Conservation (phyloP, 2,888 invertebrate species). For the Lasioglossum oenotherae region DNA sequence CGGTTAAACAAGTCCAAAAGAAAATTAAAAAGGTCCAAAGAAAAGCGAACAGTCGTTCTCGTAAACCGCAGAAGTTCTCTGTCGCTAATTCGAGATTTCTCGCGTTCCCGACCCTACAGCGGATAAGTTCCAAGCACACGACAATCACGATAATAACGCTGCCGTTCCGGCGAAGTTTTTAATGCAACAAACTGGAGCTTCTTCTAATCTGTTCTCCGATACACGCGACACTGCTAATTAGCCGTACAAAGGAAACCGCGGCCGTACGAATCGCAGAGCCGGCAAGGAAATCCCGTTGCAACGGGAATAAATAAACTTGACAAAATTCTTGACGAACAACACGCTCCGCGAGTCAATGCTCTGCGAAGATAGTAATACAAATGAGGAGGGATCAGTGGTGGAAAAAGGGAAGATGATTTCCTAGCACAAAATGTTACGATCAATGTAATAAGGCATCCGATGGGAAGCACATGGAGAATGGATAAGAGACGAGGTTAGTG, state of each 20-base stretch:
- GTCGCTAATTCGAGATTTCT: background rate
- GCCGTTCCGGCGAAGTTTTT: background rate
- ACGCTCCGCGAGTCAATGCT: background rate
- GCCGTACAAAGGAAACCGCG: background rate
- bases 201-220: conserved; percentile 1
- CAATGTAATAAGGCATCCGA: conserved; percentile 30
- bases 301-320: background rate
- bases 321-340: background rate
- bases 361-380: background rate
- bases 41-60: background rate
- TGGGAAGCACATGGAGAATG: background rate
- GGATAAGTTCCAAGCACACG: background rate
- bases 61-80: background rate
- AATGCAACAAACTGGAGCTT: background rate
- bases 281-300: background rate
- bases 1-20: no score
- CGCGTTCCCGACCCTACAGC: background rate
- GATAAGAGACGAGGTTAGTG: conserved; percentile 42
- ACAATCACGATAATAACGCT: background rate
- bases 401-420: conserved; percentile 36
- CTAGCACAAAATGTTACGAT: conserved; percentile 32
- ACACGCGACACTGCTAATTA: background rate
- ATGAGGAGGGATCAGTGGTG: rapidly evolving
- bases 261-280: background rate
- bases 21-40: background rate